Evolutionary conservation across 1,140 invertebrate genomes (phyloP).

Genomic region (Zaprionus lachaisei): DNA sequence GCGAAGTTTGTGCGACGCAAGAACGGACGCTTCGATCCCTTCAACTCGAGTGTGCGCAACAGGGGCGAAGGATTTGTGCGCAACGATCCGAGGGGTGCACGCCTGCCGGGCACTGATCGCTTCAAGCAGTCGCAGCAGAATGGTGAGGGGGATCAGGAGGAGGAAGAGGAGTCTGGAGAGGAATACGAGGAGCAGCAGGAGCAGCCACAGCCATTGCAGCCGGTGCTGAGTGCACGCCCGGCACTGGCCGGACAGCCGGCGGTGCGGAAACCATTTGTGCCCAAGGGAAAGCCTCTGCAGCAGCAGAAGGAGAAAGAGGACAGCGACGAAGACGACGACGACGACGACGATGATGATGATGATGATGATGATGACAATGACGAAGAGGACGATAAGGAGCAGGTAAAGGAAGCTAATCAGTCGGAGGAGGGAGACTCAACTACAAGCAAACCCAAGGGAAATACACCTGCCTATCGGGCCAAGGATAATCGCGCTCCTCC

Average conservation of each 20-base stretch:
- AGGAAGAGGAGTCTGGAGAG: conserved; percentile 85
- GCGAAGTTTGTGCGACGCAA: conserved; percentile 74
- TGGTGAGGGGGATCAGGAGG: conserved; percentile 76
- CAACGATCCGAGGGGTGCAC: conserved; percentile 63
- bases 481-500: conserved; percentile 73
- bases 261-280: conserved; percentile 54
- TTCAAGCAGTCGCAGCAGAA: conserved; percentile 49
- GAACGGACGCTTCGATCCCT: conserved; percentile 76
- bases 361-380: conserved; percentile 18
- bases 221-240: conserved; percentile 24
- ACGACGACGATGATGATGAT: conserved; percentile 40
- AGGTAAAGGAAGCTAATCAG: not conserved
- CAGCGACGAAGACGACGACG: conserved; percentile 41
- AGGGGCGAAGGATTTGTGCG: conserved; percentile 72
- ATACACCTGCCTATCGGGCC: conserved; percentile 39
- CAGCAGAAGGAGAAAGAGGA: conserved; percentile 30
- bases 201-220: not conserved
- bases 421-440: not conserved
- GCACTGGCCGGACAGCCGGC: conserved; percentile 24
- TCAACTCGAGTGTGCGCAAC: conserved; percentile 71
- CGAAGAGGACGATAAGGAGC: not conserved
- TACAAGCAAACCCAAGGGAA: conserved; percentile 32
- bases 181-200: conserved; percentile 65
- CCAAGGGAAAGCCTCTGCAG: conserved; percentile 34
- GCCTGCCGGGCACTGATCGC: conserved; percentile 61